Evolutionary conservation across 2,113 vertebrate genomes (phyloP).

Genomic region (Sceloporus undulatus): DNA sequence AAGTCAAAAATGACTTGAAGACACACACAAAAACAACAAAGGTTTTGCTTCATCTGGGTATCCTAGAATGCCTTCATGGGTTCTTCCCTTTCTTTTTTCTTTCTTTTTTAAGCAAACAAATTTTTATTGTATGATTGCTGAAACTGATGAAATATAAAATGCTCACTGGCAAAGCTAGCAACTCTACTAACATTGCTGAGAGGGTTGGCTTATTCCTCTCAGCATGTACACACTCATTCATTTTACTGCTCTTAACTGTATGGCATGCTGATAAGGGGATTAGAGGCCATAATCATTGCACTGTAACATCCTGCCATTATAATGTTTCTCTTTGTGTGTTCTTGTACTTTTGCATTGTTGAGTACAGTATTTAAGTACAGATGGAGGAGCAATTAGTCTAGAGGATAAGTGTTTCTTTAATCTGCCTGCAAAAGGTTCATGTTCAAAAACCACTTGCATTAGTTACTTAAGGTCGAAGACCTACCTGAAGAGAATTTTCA

Average conservation of each 20-base stretch:
- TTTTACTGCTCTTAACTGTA: background rate
- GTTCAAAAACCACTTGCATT: background rate
- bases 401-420: slow-evolving; percentile 31
- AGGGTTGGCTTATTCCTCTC: background rate
- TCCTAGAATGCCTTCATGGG: background rate
- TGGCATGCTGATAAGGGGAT: background rate
- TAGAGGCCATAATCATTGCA: background rate
- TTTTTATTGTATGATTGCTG: slow-evolving; percentile 19
- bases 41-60: too few species aligned
- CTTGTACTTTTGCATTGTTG: background rate
- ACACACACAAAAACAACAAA: too few species aligned
- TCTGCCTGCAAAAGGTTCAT: background rate
- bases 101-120: background rate
- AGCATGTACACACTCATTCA: rapidly evolving
- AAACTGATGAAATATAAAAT: background rate
- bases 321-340: background rate
- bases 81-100: background rate
- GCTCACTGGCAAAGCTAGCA: slow-evolving; percentile 6
- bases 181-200: background rate
- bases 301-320: slow-evolving; percentile 13
- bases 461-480: background rate
- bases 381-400: slow-evolving; percentile 17
- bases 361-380: background rate
- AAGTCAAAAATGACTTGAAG: too few species aligned
- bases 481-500: rapidly evolving